Base-by-base conservation (phyloP, 2,888 invertebrate genomes). In the Tyria jacobaeae region DNA sequence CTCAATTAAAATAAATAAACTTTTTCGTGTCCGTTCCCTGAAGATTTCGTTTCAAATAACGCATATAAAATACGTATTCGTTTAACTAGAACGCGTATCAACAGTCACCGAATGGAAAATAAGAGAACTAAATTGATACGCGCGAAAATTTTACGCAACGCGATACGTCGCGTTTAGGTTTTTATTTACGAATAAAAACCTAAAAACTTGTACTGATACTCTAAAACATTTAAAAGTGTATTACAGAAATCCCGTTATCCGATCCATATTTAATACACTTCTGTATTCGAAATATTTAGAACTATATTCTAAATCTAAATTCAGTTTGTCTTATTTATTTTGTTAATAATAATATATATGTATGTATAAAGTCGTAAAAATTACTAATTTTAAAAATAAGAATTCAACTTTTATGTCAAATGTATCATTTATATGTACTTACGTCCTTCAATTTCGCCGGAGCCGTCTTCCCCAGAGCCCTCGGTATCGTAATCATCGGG, bases 401-500 rank as follows among this genome's bases (percentile, higher is more conserved):
- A 35, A 37, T 15, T 37, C 6, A 7, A 51, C n/a, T 17, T 25
- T 25, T 1, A 21, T 17, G 17, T n/a, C 5, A n/a, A 49, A n/a
- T n/a, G 37, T 34, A 24, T 15, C 21, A n/a, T 15, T 7, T 25
- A 39, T 7, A 31, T 31, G 27, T 61, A 81, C 86, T 84, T 64
- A 91, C 91, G 87, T 68, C 78, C 75, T 60, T 87, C 89, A 37
- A 82, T 79, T 0, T 80, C 70, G 0, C 94, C 94, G 0, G 94
- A 94, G 15, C 94, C 94, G 52, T 93, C 92, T 15, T 92, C 94
- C 0, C 93, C 94, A 2, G 91, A 92, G 0, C 91, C 91, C 57
- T 92, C 92, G 0, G 88, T 89, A 58, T 94, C 94, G 65, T 95
- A 95, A 64, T 94, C 94, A 47, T 92, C 91, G 44, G 89, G 84